Evolutionary conservation across 2,113 vertebrate species (phyloP).

Genomic region (Bubo blakistoni): DNA sequence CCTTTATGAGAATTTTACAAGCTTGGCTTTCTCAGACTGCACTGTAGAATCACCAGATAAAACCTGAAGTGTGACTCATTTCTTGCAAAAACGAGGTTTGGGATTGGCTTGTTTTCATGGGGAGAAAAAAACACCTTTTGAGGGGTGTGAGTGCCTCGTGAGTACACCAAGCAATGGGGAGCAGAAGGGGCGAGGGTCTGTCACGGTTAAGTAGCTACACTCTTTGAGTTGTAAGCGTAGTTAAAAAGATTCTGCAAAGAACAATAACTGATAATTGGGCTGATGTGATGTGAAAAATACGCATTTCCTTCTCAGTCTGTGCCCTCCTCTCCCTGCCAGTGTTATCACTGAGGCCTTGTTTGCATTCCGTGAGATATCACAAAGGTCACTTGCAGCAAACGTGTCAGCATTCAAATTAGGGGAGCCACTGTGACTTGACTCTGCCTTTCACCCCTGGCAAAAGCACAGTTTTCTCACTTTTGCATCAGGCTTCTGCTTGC

Average conservation of each 20-base stretch:
- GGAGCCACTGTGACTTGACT: neutral
- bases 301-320: constrained; percentile 79
- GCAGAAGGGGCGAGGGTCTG: too few relatives aligned
- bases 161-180: too few relatives aligned
- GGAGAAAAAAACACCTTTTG: neutral
- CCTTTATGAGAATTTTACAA: neutral
- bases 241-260: constrained; percentile 49
- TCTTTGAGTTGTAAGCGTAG: neutral
- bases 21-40: neutral
- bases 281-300: constrained; percentile 85
- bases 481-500: neutral
- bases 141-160: neutral
- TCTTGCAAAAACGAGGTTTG: neutral
- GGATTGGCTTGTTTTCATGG: neutral
- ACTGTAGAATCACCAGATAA: neutral
- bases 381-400: neutral
- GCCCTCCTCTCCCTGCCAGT: constrained; percentile 43
- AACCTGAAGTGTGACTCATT: neutral
- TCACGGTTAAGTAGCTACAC: neutral
- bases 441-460: neutral
- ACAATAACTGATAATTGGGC: constrained; percentile 34
- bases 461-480: neutral
- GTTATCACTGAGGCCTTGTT: constrained; percentile 33
- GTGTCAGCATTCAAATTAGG: neutral
- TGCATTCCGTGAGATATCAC: constrained; percentile 1